Base-by-base conservation (phyloP, 2,888 invertebrate genomes). In the Mythimna lalbum region DNA sequence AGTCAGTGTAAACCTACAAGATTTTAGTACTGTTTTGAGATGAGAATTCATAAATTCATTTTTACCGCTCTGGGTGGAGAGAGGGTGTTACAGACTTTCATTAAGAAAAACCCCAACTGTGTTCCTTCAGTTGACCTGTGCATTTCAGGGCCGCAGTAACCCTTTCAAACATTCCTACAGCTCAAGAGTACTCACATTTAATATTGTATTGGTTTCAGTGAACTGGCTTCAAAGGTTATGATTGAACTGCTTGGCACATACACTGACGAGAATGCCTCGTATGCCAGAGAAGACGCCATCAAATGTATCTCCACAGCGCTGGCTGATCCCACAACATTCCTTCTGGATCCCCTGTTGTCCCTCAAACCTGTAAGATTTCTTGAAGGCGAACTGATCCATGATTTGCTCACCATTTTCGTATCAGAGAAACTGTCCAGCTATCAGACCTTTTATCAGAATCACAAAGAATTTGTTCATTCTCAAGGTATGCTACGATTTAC, bases 261-360 rank as follows among this genome's bases (percentile, higher is more conserved):
- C 93, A 99, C 99, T 33, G 98, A 99, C 76, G 99, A 99, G 89
- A 99, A 99, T 95, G 99, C 99, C 0, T 98, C 98, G 2, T 98
- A 99, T 80, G 99, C 99, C 0, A 97, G 99, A 81, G 99, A 99
- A 91, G 99, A 99, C 96, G 99, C 99, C 2, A 98, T 98, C 89
- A 97, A 98, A 88, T 99, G 99, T 92, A 99, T 99, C 89, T 98
- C 98, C 21, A 98, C 99, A 2, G 99, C 99, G 27, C 96, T 99
- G 69, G 99, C 98, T 10, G 99, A 99, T 94, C 99, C 99, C 19
- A 98, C 98, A 90, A 98, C 99, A 82, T 99, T 99, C 96, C 97
- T 99, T 23, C 96, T 99, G 89, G 99, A 99, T 94, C 99, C 99
- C 47, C 96, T 99, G 73, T 96, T 99, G 49, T 97, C 98, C 1